phyloP scores from a whole-genome alignment of 2,888 invertebrate species.

The Eupithecia tripunctaria region DNA sequence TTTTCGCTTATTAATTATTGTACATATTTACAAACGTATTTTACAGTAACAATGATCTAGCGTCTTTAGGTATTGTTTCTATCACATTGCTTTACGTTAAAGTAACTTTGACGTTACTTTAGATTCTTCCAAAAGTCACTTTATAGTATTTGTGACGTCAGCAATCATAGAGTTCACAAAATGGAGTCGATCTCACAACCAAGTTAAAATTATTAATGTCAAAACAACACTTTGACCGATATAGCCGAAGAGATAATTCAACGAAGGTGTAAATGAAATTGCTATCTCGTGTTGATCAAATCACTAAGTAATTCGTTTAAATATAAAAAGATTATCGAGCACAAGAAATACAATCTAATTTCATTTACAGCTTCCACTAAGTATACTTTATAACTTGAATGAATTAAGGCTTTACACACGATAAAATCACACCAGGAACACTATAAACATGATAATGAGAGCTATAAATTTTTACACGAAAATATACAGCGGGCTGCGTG shows the following conservation, averaged over 20 bases:
- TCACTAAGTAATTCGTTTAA: slow-evolving; percentile 5
- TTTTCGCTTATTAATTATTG: slow-evolving; percentile 78
- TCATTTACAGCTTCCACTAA: slow-evolving; percentile 50
- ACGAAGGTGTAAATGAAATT: slow-evolving; percentile 44
- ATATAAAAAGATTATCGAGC: neutral
- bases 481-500: slow-evolving; percentile 55
- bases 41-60: slow-evolving; percentile 84
- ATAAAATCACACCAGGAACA: slow-evolving; percentile 56
- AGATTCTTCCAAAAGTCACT: slow-evolving; percentile 21
- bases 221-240: slow-evolving; percentile 53
- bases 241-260: slow-evolving; percentile 41
- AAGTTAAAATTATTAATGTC: slow-evolving; percentile 54
- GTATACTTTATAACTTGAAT: slow-evolving; percentile 46
- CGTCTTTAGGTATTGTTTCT: slow-evolving; percentile 83
- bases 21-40: slow-evolving; percentile 84
- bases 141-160: slow-evolving; percentile 27
- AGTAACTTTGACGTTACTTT: slow-evolving; percentile 26
- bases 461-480: slow-evolving; percentile 65
- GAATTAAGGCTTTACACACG: slow-evolving; percentile 56
- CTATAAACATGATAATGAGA: slow-evolving; percentile 66
- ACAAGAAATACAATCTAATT: slow-evolving; percentile 32
- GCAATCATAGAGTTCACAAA: slow-evolving; percentile 38
- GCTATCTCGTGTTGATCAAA: slow-evolving; percentile 5
- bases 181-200: slow-evolving; percentile 69
- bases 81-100: slow-evolving; percentile 73